A percentile compares a stretch with the other conserved stretches of the same genome.
Evolutionary conservation across 2,888 invertebrate species (phyloP).

Genomic region (Ochropleura plecta): DNA sequence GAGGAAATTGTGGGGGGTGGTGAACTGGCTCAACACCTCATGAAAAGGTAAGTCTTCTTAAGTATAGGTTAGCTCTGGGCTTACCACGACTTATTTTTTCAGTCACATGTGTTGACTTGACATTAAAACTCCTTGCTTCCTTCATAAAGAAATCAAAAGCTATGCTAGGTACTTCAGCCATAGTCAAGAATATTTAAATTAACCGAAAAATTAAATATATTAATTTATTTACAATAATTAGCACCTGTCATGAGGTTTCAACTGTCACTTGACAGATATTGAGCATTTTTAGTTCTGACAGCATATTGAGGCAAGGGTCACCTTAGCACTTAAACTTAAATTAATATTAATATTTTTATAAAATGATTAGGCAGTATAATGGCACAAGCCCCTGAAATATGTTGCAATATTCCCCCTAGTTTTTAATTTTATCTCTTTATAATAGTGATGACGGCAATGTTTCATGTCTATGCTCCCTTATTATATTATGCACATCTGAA

Average conservation of each 20-base stretch:
- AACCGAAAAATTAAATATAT: neutral
- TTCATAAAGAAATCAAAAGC: neutral
- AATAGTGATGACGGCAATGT: neutral
- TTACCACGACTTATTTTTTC: slow-evolving; percentile 12
- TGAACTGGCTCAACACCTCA: slow-evolving; percentile 84
- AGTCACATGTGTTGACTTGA: slow-evolving; percentile 39
- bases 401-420: neutral
- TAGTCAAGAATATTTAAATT: neutral
- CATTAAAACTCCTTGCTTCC: slow-evolving; percentile 1
- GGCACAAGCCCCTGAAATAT: neutral
- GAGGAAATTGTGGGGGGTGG: slow-evolving; percentile 91
- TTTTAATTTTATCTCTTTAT: neutral
- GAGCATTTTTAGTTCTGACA: neutral
- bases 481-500: too few relatives aligned
- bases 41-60: slow-evolving; percentile 81
- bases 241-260: neutral
- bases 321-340: neutral
- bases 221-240: neutral
- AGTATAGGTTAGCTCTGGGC: slow-evolving; percentile 65
- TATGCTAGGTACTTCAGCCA: neutral
- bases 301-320: neutral
- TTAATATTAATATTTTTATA: too few relatives aligned
- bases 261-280: slow-evolving; percentile 1
- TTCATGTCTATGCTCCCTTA: neutral
- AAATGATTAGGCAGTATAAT: neutral